Evolutionary conservation across 2,888 invertebrate species (phyloP), one percentile per base, ranked within the genome.

Genomic region (Scaptomyza parva): DNA sequence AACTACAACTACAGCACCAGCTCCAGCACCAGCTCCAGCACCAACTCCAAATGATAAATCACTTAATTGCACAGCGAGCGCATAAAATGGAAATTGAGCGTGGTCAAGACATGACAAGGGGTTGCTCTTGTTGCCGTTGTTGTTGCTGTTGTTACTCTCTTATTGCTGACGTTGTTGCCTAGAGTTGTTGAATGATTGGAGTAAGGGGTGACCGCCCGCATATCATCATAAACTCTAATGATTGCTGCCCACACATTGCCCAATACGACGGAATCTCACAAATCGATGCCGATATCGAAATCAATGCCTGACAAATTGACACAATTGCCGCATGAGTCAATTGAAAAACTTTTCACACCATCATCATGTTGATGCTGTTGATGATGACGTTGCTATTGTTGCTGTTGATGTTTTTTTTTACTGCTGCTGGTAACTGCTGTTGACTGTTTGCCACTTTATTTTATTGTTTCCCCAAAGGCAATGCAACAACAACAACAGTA

Each of bases 241-340:
- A 83, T 67, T 68, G 73, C 86, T 88, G 66, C 72, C 78, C 82
- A 82, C 78, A 78, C 78, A 75, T 64, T 73, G 60, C 58, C 59
- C 69, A 67, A 59, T 54, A 40, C 48, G 62, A 40, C 48, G 62
- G 66, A 63, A 17, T 37, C 37, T 58, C 70, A 40, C 68, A 71
- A 70, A 72, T 71, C 85, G 70, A 67, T 65, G 78, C 59, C 64
- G 64, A 84, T 85, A 88, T 81, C 78, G 78, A 86, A 84, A 83
- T 86, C 86, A 86, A 88, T 88, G 86, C 84, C 82, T 82, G 88
- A 85, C 84, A 85, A 85, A 85, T 85, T 85, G 88, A 85, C 84
- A 85, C 88, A 85, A 85, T 85, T 88, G 85, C 76, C 62, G 87
- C 78, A 84, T 86, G 84, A 84, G 84, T 84, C 88, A 88, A 84